These are phyloP conservation scores for Drosophila tristis DNA, from an alignment of 1,140 invertebrate genomes.

Conservation along the genomic window DNA sequence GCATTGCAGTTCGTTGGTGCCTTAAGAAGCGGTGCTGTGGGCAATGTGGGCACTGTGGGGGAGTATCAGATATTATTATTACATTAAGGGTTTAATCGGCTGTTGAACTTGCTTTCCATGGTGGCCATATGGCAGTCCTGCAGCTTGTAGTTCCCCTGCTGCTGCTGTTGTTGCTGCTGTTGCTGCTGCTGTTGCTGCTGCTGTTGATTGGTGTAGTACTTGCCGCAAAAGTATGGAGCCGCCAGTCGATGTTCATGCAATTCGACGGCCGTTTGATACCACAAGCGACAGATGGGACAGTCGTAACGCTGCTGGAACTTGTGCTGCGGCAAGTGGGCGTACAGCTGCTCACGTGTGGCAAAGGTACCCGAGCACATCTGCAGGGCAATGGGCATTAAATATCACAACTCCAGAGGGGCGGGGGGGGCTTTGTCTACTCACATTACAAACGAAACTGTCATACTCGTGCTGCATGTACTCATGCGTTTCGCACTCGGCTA, in stretches of 20 bases:
- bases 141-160: slow-evolving; percentile 67
- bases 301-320: slow-evolving; percentile 76
- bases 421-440: slow-evolving; percentile 32
- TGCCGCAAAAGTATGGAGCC: slow-evolving; percentile 78
- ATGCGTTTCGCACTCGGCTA: slow-evolving; percentile 73
- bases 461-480: slow-evolving; percentile 82
- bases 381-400: not conserved
- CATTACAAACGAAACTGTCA: slow-evolving; percentile 78
- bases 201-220: slow-evolving; percentile 65
- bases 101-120: slow-evolving; percentile 65
- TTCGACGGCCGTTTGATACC: slow-evolving; percentile 73
- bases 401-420: not conserved
- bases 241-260: slow-evolving; percentile 73
- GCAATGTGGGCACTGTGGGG: slow-evolving; percentile 26
- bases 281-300: slow-evolving; percentile 76
- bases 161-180: slow-evolving; percentile 20
- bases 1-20: slow-evolving; percentile 1
- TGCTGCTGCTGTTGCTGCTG: slow-evolving; percentile 24
- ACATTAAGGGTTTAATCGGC: not conserved
- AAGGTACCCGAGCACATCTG: slow-evolving; percentile 76
- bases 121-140: slow-evolving; percentile 76
- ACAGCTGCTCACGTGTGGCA: slow-evolving; percentile 66
- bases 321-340: slow-evolving; percentile 71
- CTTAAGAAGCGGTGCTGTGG: slow-evolving; percentile 43
- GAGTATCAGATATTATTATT: not conserved